Base-by-base conservation (phyloP, 2,888 invertebrate species). In the Phortica magna region DNA sequence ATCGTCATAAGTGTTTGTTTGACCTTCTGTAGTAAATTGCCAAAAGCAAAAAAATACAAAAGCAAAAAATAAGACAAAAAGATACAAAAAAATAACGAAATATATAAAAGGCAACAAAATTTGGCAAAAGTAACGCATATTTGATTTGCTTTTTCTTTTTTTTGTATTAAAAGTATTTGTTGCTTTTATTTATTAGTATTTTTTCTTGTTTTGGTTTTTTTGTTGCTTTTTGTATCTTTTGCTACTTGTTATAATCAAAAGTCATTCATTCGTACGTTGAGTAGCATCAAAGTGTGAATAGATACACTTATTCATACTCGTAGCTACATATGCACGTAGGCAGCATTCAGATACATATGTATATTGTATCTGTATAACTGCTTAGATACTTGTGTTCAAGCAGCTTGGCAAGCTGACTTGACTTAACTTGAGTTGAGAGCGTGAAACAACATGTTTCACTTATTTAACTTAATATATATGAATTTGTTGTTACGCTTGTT, bases 371-470 rank as follows among this genome's bases (percentile, higher is more conserved):
- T 82, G 72, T 67, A 76, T 79, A 65, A n/a, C 41, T 59, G 61
- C 67, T 77, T 61, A 39, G 80, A 72, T 78, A 75, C 76, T 81
- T 80, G n/a, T 10, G 82, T 81, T 84, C 82, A 81, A 80, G 81
- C 84, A 75, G 80, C 75, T 53, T 79, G 78, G 31, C 31, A 31
- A 31, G 31, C 31, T 79, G 77, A 74, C 65, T 78, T 68, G 75
- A 76, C 79, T 78, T 79, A 76, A 74, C 65, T 78, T 68, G 75
- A 76, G 78, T 78, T 64, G 77, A 79, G 79, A 85, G 88, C 83
- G 88, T 87, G 78, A 83, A 85, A 79, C 79, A 75, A 78, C 64
- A 79, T 86, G 84, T 83, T 79, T 79, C 79, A 76, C 77, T 74
- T 64, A 77, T 76, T 64, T 10, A 48, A 78, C 41, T 73, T 39